Evolutionary conservation across 2,797 vertebrate genomes (phyloP), one percentile per base, ranked within the genome.

Genomic region (Iguana delicatissima): DNA sequence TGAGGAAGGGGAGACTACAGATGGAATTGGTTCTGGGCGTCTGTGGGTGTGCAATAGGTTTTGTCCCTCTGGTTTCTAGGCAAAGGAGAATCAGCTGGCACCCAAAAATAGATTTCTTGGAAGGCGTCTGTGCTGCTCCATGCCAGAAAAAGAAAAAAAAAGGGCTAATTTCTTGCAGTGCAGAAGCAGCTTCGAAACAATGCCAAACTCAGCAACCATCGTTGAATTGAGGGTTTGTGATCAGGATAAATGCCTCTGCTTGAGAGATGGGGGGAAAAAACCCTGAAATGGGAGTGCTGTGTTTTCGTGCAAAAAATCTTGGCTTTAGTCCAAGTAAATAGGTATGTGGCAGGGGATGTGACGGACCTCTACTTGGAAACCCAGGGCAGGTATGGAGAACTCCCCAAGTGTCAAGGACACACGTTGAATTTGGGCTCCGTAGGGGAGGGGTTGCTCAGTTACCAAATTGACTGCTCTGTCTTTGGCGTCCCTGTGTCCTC

Each of bases 41-140:
- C 4, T n/a, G 13, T 73, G 4, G 4, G 72, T 73, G 3, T 73
- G 13, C 67, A 46, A 4, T 46, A 77, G 86, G 26, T 64, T 86
- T 77, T 73, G 84, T 83, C 89, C 84, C 84, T 80, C 90, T 84
- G 80, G 52, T 69, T 46, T 91, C 88, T 85, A 92, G 89, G 89
- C 12, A 1, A 2, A 0, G 55, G 89, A 69, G 80, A 42, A 80
- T 93, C 83, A 62, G 69, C 35, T n/a, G 18, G 8, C 90, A 92
- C 85, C 29, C 91, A 95, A 84, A 91, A 93, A 76, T 52, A 72
- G 62, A 82, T 91, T 96, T 88, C 80, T 91, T 89, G 90, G 14
- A 84, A 92, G 67, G 69, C 89, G 35, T 52, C 76, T 81, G n/a
- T 59, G 81, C 80, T 88, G 12, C 74, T 84, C 89, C 81, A 2